Conservation (phyloP, 2,797 vertebrate genomes). For the Galaxias olidus region DNA sequence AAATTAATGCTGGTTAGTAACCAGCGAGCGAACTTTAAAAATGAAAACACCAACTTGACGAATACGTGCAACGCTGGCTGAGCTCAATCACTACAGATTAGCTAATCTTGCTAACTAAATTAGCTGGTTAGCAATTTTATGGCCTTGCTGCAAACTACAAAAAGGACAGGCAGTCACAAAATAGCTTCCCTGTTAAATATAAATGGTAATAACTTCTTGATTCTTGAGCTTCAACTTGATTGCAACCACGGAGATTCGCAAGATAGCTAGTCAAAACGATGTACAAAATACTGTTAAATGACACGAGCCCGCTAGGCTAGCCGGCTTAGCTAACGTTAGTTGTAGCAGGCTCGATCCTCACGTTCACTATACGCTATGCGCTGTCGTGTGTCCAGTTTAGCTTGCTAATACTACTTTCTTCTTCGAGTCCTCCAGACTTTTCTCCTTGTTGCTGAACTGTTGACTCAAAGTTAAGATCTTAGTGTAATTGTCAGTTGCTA, state of each 20-base stretch:
- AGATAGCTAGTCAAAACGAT: neutral
- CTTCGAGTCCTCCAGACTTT: slow-evolving; percentile 42
- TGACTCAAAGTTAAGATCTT: slow-evolving; percentile 25
- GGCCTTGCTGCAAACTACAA: slow-evolving; percentile 45
- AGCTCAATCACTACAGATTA: too few relatives aligned
- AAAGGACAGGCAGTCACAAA: neutral
- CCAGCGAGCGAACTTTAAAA: slow-evolving; percentile 42
- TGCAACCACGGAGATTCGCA: slow-evolving; percentile 4
- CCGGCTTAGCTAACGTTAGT: slow-evolving; percentile 28
- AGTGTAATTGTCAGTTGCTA: slow-evolving; percentile 56
- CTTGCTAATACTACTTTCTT: slow-evolving; percentile 63
- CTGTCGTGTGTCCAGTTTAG: slow-evolving; percentile 63
- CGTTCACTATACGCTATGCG: slow-evolving; percentile 62
- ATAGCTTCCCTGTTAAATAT: slow-evolving; percentile 1
- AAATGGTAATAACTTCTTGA: slow-evolving; percentile 2
- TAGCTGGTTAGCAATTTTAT: slow-evolving; percentile 55
- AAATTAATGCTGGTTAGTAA: slow-evolving; percentile 4
- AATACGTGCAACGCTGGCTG: too few relatives aligned
- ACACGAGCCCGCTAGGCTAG: slow-evolving; percentile 52
- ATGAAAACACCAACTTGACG: slow-evolving; percentile 43
- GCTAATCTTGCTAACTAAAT: slow-evolving; percentile 58
- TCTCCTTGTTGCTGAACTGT: slow-evolving; percentile 47
- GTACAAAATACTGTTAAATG: neutral
- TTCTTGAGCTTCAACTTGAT: neutral
- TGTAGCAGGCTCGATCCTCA: slow-evolving; percentile 56